phyloP scores from a whole-genome alignment of 2,113 vertebrate genomes.

The Porphyrio hochstetteri region DNA sequence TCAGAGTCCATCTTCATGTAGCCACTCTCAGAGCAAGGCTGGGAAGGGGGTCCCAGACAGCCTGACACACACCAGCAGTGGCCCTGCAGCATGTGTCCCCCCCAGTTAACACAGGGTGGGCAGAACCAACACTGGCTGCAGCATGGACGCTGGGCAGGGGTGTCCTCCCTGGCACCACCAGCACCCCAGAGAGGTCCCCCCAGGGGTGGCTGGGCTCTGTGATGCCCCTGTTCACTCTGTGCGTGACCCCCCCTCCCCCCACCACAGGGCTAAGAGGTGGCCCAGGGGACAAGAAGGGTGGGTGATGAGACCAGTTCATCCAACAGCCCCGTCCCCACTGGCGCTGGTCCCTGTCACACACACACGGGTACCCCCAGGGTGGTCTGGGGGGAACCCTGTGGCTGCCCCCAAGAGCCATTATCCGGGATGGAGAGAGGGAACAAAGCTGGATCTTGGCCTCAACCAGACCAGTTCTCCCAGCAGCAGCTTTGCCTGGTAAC shows the following conservation, averaged over 20 bases:
- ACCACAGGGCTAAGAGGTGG: too few relatives aligned
- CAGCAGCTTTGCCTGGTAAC: background rate
- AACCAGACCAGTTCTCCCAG: background rate
- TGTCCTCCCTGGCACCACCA: background rate
- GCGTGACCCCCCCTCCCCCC: too few relatives aligned
- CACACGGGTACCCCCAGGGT: background rate
- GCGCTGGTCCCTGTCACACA: rapidly evolving
- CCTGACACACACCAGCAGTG: rapidly evolving
- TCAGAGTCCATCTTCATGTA: background rate
- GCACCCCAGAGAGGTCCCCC: background rate
- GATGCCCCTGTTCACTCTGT: too few relatives aligned
- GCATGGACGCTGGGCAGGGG: background rate
- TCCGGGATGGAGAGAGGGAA: background rate
- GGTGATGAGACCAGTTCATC: too few relatives aligned
- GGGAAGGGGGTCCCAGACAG: background rate
- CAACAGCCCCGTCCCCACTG: too few relatives aligned
- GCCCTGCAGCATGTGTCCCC: background rate
- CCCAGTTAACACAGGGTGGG: background rate
- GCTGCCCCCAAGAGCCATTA: background rate
- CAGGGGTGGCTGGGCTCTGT: too few relatives aligned
- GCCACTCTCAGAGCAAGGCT: background rate
- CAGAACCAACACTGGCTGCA: too few relatives aligned
- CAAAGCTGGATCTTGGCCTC: background rate
- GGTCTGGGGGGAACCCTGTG: background rate
- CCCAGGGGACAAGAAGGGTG: too few relatives aligned